A percentile compares a stretch with the other conserved stretches of the same genome.
Evolutionary conservation across 2,113 vertebrate genomes (phyloP).

Genomic region (Delphinus delphis): DNA sequence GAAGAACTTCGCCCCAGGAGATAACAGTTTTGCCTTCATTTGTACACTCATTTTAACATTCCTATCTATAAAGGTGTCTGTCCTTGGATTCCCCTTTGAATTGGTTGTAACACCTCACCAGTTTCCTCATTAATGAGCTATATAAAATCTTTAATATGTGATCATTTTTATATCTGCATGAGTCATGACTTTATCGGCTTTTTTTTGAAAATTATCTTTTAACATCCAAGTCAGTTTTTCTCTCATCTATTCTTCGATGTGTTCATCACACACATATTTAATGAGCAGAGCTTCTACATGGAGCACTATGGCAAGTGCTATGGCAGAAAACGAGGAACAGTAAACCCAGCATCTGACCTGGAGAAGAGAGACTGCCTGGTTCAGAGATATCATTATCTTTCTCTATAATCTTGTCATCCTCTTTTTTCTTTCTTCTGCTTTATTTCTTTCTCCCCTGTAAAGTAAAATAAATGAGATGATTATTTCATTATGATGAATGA

Average conservation of each 20-base stretch:
- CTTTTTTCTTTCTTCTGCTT: background rate
- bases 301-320: background rate
- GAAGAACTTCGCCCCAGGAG: background rate
- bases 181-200: background rate
- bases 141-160: background rate
- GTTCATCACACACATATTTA: background rate
- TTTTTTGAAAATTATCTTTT: background rate
- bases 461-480: slow-evolving; percentile 68
- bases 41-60: background rate
- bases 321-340: background rate
- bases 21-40: background rate
- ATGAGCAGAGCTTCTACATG: background rate
- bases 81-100: slow-evolving; percentile 18
- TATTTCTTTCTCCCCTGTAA: background rate
- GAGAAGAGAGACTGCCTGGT: background rate
- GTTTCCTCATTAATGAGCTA: slow-evolving; percentile 24
- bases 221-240: background rate
- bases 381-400: background rate
- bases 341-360: background rate
- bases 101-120: background rate
- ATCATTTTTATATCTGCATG: background rate
- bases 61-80: background rate
- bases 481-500: slow-evolving; percentile 68
- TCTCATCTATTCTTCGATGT: background rate
- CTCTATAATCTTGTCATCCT: background rate